These are phyloP conservation scores for Acanthacorydalis orientalis DNA, from an alignment of 2,888 invertebrate genomes.

Conservation along the genomic window DNA sequence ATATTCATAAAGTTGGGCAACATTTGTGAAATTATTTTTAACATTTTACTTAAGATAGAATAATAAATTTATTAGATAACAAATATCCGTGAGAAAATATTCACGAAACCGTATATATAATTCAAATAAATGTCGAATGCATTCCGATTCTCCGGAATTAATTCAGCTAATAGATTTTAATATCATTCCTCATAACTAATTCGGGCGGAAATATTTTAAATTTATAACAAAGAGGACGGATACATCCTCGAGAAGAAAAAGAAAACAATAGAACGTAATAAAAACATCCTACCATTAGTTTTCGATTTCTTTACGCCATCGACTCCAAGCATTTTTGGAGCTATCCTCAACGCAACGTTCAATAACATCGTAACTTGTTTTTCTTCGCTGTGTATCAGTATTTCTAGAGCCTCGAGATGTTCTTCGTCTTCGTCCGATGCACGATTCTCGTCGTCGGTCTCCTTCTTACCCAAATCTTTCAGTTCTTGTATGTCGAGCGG, in stretches of 20 bases:
- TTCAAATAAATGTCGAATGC: background rate
- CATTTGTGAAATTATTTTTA: too few species aligned
- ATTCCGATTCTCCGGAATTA: too few species aligned
- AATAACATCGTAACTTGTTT: constrained; percentile 45
- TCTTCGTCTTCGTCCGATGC: constrained; percentile 20
- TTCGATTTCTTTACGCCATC: constrained; percentile 41
- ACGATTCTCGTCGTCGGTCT: constrained; percentile 21
- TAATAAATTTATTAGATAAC: too few species aligned
- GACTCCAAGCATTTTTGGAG: constrained; percentile 40
- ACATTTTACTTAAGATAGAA: too few species aligned
- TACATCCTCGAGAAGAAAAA: background rate
- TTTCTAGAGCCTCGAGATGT: constrained; percentile 38
- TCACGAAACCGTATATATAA: background rate
- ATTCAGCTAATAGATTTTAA: background rate
- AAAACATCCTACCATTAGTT: constrained; percentile 18
- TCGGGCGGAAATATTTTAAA: background rate
- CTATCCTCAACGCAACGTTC: constrained; percentile 37
- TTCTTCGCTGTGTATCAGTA: constrained; percentile 48
- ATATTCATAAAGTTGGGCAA: too few species aligned
- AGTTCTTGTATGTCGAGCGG: constrained; percentile 23
- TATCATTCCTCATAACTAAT: background rate
- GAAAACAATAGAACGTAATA: too few species aligned
- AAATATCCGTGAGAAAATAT: background rate
- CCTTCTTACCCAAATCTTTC: constrained; percentile 25
- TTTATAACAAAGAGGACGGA: background rate